These are phyloP conservation scores for Drosophila persimilis DNA, from an alignment of 1,140 invertebrate species.

Conservation along the genomic window DNA sequence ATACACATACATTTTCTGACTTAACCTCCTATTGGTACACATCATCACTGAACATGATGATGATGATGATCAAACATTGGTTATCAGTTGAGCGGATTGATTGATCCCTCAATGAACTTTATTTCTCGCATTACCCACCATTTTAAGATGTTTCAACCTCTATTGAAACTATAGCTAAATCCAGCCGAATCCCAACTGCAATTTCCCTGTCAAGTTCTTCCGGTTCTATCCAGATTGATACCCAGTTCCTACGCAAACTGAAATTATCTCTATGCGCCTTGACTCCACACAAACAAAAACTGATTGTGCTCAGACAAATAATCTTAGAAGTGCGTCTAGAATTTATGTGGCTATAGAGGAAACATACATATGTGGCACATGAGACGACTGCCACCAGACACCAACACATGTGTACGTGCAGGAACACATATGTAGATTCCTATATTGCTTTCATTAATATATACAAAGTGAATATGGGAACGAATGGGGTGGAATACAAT, in stretches of 20 bases:
- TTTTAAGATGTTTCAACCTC: slow-evolving; percentile 6
- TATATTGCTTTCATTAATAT: slow-evolving; percentile 37
- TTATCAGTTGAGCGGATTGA: slow-evolving; percentile 20
- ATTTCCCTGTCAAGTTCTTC: slow-evolving; percentile 8
- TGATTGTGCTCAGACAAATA: slow-evolving; percentile 61
- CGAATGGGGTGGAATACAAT: slow-evolving; percentile 50
- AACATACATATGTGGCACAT: slow-evolving; percentile 72
- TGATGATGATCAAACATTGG: background rate
- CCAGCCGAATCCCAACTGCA: slow-evolving; percentile 15
- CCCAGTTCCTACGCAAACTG: slow-evolving; percentile 14
- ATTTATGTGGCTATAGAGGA: slow-evolving; percentile 52
- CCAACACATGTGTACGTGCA: slow-evolving; percentile 26
- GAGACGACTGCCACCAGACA: slow-evolving; percentile 59
- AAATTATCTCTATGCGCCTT: slow-evolving; percentile 32
- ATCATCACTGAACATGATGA: slow-evolving; percentile 27
- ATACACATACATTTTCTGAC: background rate
- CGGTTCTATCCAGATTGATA: slow-evolving; percentile 15
- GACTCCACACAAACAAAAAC: slow-evolving; percentile 27
- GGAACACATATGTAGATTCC: slow-evolving; percentile 12
- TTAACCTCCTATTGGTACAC: slow-evolving; percentile 18
- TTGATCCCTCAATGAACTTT: background rate
- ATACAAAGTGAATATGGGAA: slow-evolving; percentile 27
- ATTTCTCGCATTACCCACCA: slow-evolving; percentile 24
- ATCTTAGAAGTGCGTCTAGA: slow-evolving; percentile 68
- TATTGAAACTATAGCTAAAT: background rate